phyloP scores from a whole-genome alignment of 2,888 invertebrate genomes.

The Archips xylosteana region DNA sequence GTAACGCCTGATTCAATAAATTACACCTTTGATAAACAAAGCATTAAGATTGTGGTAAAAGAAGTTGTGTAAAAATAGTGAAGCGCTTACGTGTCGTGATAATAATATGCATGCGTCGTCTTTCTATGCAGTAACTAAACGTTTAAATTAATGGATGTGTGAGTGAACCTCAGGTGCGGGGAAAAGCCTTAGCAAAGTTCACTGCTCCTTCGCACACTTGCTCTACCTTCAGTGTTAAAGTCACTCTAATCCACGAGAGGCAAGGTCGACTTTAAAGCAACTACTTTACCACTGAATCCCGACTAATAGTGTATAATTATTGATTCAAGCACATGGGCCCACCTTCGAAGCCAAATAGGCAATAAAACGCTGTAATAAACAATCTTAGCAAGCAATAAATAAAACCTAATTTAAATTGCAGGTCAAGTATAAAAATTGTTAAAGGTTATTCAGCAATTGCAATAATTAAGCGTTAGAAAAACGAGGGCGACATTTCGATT shows the following conservation, averaged over 20 bases:
- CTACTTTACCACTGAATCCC: slow-evolving; percentile 50
- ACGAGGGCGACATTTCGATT: slow-evolving; percentile 60
- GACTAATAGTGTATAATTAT: slow-evolving; percentile 64
- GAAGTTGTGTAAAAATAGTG: slow-evolving; percentile 42
- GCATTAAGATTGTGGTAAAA: neutral
- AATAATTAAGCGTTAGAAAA: slow-evolving; percentile 54
- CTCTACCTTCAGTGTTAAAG: slow-evolving; percentile 57
- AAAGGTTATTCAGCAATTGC: slow-evolving; percentile 22
- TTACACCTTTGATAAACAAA: neutral
- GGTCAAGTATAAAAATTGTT: slow-evolving; percentile 13
- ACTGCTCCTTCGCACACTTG: slow-evolving; percentile 72
- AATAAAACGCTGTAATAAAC: slow-evolving; percentile 39
- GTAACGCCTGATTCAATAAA: no score
- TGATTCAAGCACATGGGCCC: slow-evolving; percentile 62
- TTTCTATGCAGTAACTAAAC: slow-evolving; percentile 69
- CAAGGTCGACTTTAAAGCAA: slow-evolving; percentile 50
- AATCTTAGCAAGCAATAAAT: neutral
- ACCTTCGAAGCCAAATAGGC: slow-evolving; percentile 56
- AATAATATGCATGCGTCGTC: slow-evolving; percentile 63
- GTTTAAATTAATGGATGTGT: slow-evolving; percentile 76
- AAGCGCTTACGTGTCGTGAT: slow-evolving; percentile 56
- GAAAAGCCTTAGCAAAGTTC: slow-evolving; percentile 78
- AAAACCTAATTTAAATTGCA: neutral
- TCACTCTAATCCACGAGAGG: slow-evolving; percentile 55
- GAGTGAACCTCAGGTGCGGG: slow-evolving; percentile 80